Conservation (phyloP, 1,140 invertebrate genomes). For the Harpegnathos saltator region DNA sequence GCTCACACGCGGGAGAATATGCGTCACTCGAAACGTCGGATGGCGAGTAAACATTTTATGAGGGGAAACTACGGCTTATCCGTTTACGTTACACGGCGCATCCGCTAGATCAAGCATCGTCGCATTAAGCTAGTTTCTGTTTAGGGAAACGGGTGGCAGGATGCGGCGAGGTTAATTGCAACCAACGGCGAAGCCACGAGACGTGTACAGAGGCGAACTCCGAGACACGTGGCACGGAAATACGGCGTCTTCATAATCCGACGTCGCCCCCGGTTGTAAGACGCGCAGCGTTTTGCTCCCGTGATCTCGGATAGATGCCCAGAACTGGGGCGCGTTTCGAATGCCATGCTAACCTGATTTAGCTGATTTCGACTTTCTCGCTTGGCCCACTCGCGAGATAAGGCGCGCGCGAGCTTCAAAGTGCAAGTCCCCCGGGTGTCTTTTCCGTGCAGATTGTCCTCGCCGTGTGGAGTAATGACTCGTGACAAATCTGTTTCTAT, state of each 20-base stretch:
- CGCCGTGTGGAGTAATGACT: not conserved
- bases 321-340: constrained; percentile 25
- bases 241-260: constrained; percentile 64
- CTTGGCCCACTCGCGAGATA: constrained; percentile 10
- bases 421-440: not conserved
- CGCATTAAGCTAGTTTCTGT: constrained; percentile 36
- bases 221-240: constrained; percentile 60
- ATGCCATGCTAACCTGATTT: constrained; percentile 49
- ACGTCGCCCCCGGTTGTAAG: constrained; percentile 43
- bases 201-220: constrained; percentile 37
- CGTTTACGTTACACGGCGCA: constrained; percentile 34
- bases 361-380: constrained; percentile 47
- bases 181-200: constrained; percentile 36
- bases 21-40: constrained; percentile 36
- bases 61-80: constrained; percentile 53
- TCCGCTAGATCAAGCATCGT: constrained; percentile 56
- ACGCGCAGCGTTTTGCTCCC: constrained; percentile 47
- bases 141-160: constrained; percentile 52
- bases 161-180: constrained; percentile 66
- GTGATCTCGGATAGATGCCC: constrained; percentile 34
- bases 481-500: not conserved
- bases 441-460: not conserved
- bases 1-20: constrained; percentile 5
- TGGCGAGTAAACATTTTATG: constrained; percentile 47
- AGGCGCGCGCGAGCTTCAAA: not conserved